Conservation (phyloP, 2,113 vertebrate species). For the Prionailurus viverrinus region DNA sequence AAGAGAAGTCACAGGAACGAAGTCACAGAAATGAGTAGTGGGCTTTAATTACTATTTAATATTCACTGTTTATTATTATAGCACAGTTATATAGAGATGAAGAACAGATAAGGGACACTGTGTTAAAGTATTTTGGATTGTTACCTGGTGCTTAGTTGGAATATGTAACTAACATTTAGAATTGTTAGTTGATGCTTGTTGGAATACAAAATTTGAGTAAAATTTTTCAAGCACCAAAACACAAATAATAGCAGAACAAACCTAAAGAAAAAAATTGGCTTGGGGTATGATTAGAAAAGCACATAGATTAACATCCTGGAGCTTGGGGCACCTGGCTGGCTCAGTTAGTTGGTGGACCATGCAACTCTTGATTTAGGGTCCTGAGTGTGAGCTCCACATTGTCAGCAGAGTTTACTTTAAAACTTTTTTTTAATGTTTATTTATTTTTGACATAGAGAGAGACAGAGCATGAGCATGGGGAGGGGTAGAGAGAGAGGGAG, state of each 20-base stretch:
- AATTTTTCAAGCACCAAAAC: not conserved
- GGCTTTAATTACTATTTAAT: not conserved
- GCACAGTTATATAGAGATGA: not conserved
- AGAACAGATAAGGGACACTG: not conserved
- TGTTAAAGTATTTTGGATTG: not conserved
- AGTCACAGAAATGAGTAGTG: not conserved
- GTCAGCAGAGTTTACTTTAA: not conserved
- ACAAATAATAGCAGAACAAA: slow-evolving; percentile 50
- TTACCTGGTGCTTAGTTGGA: not conserved
- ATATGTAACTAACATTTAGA: slow-evolving; percentile 2
- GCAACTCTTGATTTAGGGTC: not conserved
- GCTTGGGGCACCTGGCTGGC: not conserved
- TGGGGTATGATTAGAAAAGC: not conserved
- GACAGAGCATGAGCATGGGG: no score
- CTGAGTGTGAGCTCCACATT: not conserved
- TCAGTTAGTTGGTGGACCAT: not conserved
- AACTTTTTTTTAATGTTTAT: no score
- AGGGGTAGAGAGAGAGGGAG: no score
- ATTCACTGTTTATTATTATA: not conserved
- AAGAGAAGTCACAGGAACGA: not conserved
- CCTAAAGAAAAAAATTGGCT: not conserved
- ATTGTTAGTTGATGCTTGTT: not conserved
- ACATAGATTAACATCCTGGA: not conserved
- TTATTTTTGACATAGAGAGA: no score
- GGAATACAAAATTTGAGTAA: slow-evolving; percentile 24